A percentile compares a stretch with the other conserved stretches of the same genome.
Evolutionary conservation across 2,888 invertebrate species (phyloP).

Genomic region (Agriotes lineatus): DNA sequence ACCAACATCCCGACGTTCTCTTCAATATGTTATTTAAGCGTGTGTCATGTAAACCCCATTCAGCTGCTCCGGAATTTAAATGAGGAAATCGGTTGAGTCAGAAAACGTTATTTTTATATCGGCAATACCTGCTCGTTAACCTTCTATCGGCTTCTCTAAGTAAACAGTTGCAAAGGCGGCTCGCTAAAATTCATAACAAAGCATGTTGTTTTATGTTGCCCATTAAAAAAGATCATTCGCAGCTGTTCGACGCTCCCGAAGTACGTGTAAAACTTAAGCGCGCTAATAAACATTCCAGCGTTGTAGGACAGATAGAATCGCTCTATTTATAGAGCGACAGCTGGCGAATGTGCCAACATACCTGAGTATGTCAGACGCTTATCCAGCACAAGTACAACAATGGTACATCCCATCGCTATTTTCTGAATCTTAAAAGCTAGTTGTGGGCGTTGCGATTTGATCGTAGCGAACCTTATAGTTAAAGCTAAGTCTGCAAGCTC

Average conservation of each 20-base stretch:
- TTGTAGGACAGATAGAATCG: conserved; percentile 38
- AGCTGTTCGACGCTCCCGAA: conserved; percentile 4
- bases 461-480: too few relatives aligned
- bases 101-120: too few relatives aligned
- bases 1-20: too few relatives aligned
- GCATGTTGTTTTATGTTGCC: conserved; percentile 3
- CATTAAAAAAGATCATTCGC: conserved; percentile 1
- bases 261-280: conserved; percentile 23
- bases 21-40: too few relatives aligned
- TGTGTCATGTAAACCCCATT: too few relatives aligned
- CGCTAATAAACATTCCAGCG: conserved; percentile 41
- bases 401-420: conserved; percentile 23
- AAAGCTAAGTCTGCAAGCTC: too few relatives aligned
- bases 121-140: too few relatives aligned
- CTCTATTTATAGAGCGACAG: conserved; percentile 42
- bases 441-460: background rate
- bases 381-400: conserved; percentile 31
- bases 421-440: too few relatives aligned
- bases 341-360: conserved; percentile 42
- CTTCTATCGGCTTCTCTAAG: too few relatives aligned
- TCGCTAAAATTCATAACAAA: background rate
- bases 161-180: background rate
- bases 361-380: conserved; percentile 39
- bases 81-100: too few relatives aligned
- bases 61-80: too few relatives aligned